These are phyloP conservation scores for Paracyclopina nana DNA, from an alignment of 1,140 invertebrate genomes.

Conservation along the genomic window DNA sequence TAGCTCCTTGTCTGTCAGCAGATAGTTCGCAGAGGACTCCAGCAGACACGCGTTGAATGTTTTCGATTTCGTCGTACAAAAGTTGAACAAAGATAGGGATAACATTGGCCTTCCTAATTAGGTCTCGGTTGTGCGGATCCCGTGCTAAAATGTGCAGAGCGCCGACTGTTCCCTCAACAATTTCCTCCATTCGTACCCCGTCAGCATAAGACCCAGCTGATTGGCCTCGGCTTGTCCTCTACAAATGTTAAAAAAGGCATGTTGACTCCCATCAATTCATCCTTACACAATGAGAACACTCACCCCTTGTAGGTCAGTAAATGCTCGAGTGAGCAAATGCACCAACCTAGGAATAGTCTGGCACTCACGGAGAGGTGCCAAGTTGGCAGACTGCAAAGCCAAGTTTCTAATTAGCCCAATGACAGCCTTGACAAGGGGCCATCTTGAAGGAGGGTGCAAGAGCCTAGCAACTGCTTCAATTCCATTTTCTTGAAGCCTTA, in stretches of 20 bases:
- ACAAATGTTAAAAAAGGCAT: neutral
- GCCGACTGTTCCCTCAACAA: conserved; percentile 89
- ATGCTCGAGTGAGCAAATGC: conserved; percentile 71
- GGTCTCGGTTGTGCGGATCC: conserved; percentile 73
- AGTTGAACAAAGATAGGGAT: conserved; percentile 85
- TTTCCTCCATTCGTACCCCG: conserved; percentile 94
- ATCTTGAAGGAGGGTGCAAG: conserved; percentile 73
- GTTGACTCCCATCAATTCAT: neutral
- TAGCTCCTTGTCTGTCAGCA: conserved; percentile 85
- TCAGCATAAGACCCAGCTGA: conserved; percentile 53
- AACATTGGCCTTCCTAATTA: conserved; percentile 74
- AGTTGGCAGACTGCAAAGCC: conserved; percentile 84
- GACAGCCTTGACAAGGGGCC: conserved; percentile 65
- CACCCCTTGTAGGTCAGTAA: conserved; percentile 71
- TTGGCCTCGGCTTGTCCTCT: conserved; percentile 16
- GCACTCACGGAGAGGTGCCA: conserved; percentile 75
- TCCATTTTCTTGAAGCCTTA: conserved; percentile 79
- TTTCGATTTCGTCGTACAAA: conserved; percentile 90
- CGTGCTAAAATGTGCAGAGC: conserved; percentile 87
- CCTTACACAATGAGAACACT: conserved; percentile 23
- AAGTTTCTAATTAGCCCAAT: conserved; percentile 74
- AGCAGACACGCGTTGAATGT: conserved; percentile 87
- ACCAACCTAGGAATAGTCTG: conserved; percentile 84
- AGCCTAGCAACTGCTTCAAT: conserved; percentile 83
- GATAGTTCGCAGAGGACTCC: conserved; percentile 89